phyloP scores from a whole-genome alignment of 2,797 vertebrate species.

The Leptodactylus fallax region DNA sequence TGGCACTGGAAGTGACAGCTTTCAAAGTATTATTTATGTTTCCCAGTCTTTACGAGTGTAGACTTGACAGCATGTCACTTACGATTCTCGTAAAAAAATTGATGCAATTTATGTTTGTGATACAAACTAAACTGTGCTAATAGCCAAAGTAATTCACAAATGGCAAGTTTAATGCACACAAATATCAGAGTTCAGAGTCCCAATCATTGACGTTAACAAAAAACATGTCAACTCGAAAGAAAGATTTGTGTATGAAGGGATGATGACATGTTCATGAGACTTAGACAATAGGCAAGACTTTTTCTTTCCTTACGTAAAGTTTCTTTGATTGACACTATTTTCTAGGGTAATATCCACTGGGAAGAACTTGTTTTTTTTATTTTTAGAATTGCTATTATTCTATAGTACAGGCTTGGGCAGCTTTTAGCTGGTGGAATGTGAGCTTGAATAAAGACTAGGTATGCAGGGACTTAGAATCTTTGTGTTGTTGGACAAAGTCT shows the following conservation, averaged over 20 bases:
- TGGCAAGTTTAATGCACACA: slow-evolving; percentile 61
- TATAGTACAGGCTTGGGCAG: not conserved
- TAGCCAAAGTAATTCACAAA: slow-evolving; percentile 60
- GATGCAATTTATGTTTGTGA: slow-evolving; percentile 80
- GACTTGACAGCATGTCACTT: slow-evolving; percentile 81
- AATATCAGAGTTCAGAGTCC: slow-evolving; percentile 58
- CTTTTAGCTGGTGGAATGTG: not conserved
- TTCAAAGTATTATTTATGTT: slow-evolving; percentile 80
- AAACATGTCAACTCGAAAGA: slow-evolving; percentile 54
- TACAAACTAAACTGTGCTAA: slow-evolving; percentile 73
- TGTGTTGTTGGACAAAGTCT: not conserved
- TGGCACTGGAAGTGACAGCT: slow-evolving; percentile 77
- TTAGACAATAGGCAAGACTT: slow-evolving; percentile 72
- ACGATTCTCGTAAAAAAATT: slow-evolving; percentile 76
- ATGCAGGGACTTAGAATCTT: not conserved
- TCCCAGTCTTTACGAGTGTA: slow-evolving; percentile 73
- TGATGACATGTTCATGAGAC: slow-evolving; percentile 54
- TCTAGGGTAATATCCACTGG: slow-evolving; percentile 76
- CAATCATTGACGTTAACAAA: slow-evolving; percentile 32
- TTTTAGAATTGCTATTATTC: not conserved
- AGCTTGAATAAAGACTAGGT: not conserved
- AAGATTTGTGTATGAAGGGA: slow-evolving; percentile 12
- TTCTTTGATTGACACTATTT: slow-evolving; percentile 73
- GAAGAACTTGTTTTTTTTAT: slow-evolving; percentile 70
- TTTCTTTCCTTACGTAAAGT: slow-evolving; percentile 65